Conservation (phyloP, 2,113 vertebrate genomes). For the Hystrix cristata region DNA sequence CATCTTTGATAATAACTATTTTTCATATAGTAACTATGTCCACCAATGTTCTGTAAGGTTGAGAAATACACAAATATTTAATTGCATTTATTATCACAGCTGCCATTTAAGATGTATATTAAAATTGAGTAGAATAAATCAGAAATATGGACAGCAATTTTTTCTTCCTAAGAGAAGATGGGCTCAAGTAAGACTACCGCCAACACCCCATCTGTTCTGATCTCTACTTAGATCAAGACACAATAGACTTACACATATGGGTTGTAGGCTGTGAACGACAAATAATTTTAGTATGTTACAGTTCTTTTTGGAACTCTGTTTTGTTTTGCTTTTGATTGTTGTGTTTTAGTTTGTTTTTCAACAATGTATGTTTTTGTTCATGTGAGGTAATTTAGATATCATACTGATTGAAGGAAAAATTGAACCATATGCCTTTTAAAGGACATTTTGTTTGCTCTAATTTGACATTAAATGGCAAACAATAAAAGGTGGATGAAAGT, state of each 20-base stretch:
- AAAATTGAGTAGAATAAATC: slow-evolving; percentile 55
- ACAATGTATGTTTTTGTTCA: slow-evolving; percentile 64
- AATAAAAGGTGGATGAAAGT: neutral
- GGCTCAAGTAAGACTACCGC: slow-evolving; percentile 59
- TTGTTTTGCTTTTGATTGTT: slow-evolving; percentile 77
- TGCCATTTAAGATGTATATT: slow-evolving; percentile 33
- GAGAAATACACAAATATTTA: slow-evolving; percentile 50
- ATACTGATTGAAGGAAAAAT: slow-evolving; percentile 40
- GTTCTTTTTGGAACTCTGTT: slow-evolving; percentile 64
- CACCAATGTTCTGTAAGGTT: slow-evolving; percentile 14
- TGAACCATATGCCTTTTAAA: neutral
- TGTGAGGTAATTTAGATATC: slow-evolving; percentile 58
- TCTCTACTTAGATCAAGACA: slow-evolving; percentile 74
- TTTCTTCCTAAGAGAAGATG: slow-evolving; percentile 56
- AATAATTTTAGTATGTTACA: slow-evolving; percentile 46
- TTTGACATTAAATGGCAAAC: slow-evolving; percentile 3
- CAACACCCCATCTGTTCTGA: slow-evolving; percentile 73
- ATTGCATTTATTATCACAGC: slow-evolving; percentile 52
- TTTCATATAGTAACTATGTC: neutral
- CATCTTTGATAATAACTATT: neutral
- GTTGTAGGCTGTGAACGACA: slow-evolving; percentile 63
- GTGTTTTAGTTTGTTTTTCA: slow-evolving; percentile 76
- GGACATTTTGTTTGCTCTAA: neutral
- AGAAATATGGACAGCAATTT: slow-evolving; percentile 20
- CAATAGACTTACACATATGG: slow-evolving; percentile 72